Evolutionary conservation across 1,140 invertebrate species (phyloP).

Genomic region (Muscidifurax raptorellus): DNA sequence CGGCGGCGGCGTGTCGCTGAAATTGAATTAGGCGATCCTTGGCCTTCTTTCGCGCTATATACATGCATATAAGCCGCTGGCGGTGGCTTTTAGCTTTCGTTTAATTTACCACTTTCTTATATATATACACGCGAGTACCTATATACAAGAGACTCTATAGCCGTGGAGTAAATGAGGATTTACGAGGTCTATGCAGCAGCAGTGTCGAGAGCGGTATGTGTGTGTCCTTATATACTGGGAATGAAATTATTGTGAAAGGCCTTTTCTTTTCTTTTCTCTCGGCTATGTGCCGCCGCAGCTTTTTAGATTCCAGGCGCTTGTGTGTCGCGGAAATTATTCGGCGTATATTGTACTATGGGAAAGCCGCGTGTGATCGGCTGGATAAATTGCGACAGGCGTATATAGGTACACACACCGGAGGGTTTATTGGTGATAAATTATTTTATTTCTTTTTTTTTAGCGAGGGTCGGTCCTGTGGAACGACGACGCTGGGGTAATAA

Average conservation of each 20-base stretch:
- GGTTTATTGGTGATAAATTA: conserved; percentile 17
- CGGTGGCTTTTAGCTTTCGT: conserved; percentile 42
- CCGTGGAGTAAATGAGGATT: conserved; percentile 50
- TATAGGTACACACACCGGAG: background rate
- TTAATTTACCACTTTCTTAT: conserved; percentile 51
- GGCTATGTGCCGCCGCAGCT: background rate
- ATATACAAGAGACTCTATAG: background rate
- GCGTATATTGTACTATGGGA: background rate
- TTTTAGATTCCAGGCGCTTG: background rate
- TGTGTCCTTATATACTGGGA: conserved; percentile 26
- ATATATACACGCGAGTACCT: background rate
- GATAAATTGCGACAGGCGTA: background rate
- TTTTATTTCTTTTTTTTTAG: background rate
- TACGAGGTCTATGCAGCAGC: conserved; percentile 47
- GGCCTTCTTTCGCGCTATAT: conserved; percentile 41
- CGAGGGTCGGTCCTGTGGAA: too few relatives aligned
- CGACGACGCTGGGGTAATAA: background rate
- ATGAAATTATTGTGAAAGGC: conserved; percentile 50
- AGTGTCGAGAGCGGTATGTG: background rate
- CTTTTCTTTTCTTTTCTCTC: conserved; percentile 31
- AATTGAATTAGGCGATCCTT: conserved; percentile 53
- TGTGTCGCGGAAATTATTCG: background rate
- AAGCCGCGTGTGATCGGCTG: background rate
- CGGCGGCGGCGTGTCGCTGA: conserved; percentile 35
- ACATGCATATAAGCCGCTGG: background rate